Conservation (phyloP, 2,113 vertebrate species). For the Cariama cristata region DNA sequence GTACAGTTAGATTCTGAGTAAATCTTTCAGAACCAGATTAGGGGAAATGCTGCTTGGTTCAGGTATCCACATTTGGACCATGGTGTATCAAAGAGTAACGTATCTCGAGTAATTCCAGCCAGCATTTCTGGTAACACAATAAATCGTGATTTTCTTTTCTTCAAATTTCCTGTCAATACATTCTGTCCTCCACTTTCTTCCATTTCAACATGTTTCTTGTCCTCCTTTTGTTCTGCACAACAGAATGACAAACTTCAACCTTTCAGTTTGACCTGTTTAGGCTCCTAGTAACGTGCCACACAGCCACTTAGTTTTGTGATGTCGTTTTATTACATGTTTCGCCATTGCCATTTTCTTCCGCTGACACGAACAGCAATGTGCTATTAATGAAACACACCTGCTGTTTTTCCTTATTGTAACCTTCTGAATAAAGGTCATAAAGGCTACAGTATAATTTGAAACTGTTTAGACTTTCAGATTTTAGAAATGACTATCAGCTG, state of each 20-base stretch:
- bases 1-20: not conserved
- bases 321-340: not conserved
- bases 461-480: not conserved
- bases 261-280: not conserved
- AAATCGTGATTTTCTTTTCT: not conserved
- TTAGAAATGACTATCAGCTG: constrained; percentile 50
- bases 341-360: not conserved
- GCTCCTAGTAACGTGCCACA: not conserved
- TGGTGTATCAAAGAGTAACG: not conserved
- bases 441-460: not conserved
- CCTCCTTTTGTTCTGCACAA: constrained; percentile 18
- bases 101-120: not conserved
- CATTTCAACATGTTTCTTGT: constrained; percentile 48
- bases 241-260: not conserved
- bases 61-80: not conserved
- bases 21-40: not conserved
- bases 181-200: not conserved
- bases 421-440: not conserved
- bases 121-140: not conserved
- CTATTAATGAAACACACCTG: not conserved
- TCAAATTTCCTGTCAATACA: not conserved
- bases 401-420: not conserved
- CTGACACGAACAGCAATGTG: not conserved
- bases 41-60: not conserved
- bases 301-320: not conserved